A percentile compares a stretch with the other conserved stretches of the same genome.
Evolutionary conservation across 2,797 vertebrate species (phyloP).

Genomic region (Allobates femoralis): DNA sequence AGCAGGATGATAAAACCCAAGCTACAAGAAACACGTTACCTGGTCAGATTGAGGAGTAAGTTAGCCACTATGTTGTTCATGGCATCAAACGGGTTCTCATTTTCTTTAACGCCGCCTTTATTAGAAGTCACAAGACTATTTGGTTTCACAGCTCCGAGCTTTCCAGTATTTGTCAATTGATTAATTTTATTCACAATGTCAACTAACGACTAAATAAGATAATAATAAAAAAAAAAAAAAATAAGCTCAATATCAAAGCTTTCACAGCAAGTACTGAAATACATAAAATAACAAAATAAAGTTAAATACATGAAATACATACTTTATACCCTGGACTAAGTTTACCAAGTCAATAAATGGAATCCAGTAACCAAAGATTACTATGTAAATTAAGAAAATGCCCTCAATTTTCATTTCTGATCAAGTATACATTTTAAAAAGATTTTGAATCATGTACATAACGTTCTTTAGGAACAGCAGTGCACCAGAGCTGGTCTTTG

Average conservation of each 20-base stretch:
- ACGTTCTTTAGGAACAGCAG: too few species aligned
- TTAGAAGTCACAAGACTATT: constrained; percentile 83
- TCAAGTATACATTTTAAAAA: too few species aligned
- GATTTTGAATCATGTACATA: too few species aligned
- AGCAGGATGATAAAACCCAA: background rate
- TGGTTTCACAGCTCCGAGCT: constrained; percentile 79
- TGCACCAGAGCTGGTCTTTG: too few species aligned
- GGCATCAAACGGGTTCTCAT: constrained; percentile 90
- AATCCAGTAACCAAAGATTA: too few species aligned
- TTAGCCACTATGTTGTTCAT: constrained; percentile 98
- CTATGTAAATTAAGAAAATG: too few species aligned
- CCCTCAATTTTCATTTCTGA: background rate
- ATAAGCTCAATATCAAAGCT: too few species aligned
- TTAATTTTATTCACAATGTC: constrained; percentile 94
- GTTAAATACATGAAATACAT: background rate
- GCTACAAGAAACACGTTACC: constrained; percentile 73
- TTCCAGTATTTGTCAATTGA: constrained; percentile 79
- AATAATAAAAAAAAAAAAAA: background rate
- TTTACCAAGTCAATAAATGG: too few species aligned
- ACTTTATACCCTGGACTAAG: background rate
- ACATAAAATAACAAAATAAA: background rate
- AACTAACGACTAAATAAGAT: constrained; percentile 83
- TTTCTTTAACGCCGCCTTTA: constrained; percentile 71
- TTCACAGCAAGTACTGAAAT: background rate
- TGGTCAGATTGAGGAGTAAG: constrained; percentile 91